Evolutionary conservation across 2,888 invertebrate species (phyloP), one percentile per base, ranked within the genome.

Genomic region (Zaprionus obscuricornis): DNA sequence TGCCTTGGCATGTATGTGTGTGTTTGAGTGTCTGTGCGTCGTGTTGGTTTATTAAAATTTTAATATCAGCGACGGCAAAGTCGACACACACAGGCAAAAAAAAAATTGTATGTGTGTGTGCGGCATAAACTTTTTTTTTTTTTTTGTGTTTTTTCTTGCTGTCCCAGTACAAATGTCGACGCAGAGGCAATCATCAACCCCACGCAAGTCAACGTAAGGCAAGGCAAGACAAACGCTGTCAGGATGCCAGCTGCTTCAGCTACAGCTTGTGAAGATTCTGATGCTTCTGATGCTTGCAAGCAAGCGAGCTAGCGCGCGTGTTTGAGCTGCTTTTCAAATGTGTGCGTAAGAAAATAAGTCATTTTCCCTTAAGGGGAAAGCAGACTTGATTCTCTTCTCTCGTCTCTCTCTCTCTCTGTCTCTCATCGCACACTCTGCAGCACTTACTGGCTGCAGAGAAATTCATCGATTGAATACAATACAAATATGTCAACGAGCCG

Each of bases 261-360:
- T 57, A 40, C 46, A 50, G 51, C 40, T 20, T 34, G 36, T 43
- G 46, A 4, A 42, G 66, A n/a, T n/a, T n/a, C n/a, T n/a, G n/a
- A 46, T 31, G 31, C 3, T 31, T 24, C 20, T 40, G 18, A 34
- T 36, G 42, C 33, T 37, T 47, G 54, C 11, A 11, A 17, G 36
- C 39, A 18, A 54, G 39, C 27, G 14, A 17, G 54, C 55, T 27
- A 10, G 34, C 22, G 11, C 60, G 37, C 54, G 46, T 49, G 50
- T n/a, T 14, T 60, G 75, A 59, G 75, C 52, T 66, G 66, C 52
- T 68, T 75, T 51, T 58, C 64, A 37, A 66, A 63, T 84, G 85
- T 82, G 81, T 86, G 82, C 82, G 83, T 81, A 85, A 82, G 84
- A 86, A 82, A 82, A 85, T 86, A 85, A 86, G 82, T 82, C 81